These are phyloP conservation scores for Himalopsyche japonica DNA, from an alignment of 2,888 invertebrate genomes.

Conservation along the genomic window DNA sequence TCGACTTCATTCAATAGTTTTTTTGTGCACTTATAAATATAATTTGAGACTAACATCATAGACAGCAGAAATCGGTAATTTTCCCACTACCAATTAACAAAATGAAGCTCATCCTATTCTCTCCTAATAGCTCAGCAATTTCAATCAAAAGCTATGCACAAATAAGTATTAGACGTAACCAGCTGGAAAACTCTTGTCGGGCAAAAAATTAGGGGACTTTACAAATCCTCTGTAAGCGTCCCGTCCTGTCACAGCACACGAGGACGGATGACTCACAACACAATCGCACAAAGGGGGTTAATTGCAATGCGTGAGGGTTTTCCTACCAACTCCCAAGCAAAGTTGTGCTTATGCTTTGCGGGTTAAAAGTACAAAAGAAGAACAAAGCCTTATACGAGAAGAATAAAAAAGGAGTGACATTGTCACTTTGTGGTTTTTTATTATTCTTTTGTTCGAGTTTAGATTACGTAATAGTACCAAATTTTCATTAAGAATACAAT, in stretches of 20 bases:
- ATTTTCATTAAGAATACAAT: too few species aligned
- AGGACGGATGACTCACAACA: constrained; percentile 9
- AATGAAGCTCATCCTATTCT: neutral
- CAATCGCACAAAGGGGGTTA: constrained; percentile 25
- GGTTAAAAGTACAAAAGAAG: neutral
- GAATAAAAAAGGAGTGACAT: neutral
- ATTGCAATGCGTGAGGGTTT: constrained; percentile 28
- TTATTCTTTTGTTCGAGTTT: neutral
- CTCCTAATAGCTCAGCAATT: neutral
- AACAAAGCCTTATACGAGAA: neutral
- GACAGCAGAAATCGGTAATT: neutral
- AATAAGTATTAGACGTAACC: neutral
- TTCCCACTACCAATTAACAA: neutral
- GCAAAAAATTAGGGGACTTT: constrained; percentile 27
- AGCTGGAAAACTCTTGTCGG: constrained; percentile 9
- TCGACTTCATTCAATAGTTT: too few species aligned
- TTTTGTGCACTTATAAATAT: too few species aligned
- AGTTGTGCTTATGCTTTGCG: neutral
- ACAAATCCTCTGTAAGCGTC: constrained; percentile 25
- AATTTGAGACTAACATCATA: too few species aligned
- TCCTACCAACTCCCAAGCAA: neutral
- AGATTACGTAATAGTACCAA: too few species aligned
- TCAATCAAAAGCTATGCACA: neutral
- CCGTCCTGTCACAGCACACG: constrained; percentile 8
- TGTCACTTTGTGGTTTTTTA: neutral